Conservation (phyloP, 2,113 vertebrate species). For the Jaculus jaculus region DNA sequence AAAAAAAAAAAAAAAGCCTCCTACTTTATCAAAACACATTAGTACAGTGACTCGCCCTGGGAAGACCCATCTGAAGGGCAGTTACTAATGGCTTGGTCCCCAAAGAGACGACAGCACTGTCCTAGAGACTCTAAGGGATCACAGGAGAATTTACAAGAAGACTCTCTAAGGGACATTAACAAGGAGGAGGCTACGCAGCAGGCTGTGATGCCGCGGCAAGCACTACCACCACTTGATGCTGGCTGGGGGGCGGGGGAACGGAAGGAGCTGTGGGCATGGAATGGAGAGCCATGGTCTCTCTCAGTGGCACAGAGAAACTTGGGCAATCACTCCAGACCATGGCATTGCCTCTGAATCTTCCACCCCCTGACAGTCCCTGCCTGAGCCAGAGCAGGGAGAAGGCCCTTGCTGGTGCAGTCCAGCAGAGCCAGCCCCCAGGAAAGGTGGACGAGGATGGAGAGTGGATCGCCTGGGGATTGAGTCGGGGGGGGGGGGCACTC, state of each 20-base stretch:
- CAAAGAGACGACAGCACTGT: background rate
- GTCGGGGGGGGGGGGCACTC: background rate
- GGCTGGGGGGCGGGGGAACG: background rate
- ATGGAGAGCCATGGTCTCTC: background rate
- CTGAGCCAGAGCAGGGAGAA: background rate
- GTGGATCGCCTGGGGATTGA: too few relatives aligned
- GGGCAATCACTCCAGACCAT: background rate
- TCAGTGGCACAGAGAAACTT: background rate
- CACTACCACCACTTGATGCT: background rate
- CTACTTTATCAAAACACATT: background rate
- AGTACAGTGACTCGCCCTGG: background rate
- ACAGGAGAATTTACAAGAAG: background rate
- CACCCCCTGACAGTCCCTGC: background rate
- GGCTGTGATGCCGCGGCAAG: background rate
- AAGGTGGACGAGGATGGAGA: background rate
- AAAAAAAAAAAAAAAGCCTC: too few relatives aligned
- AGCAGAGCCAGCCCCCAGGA: background rate
- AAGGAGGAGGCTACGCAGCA: too few relatives aligned
- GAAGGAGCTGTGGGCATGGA: accelerated
- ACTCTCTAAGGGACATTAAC: background rate
- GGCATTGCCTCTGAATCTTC: background rate
- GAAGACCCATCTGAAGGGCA: background rate
- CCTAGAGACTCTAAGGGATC: background rate
- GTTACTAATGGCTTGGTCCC: background rate
- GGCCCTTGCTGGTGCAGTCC: background rate